Evolutionary conservation across 2,113 vertebrate species (phyloP), one percentile per base, ranked within the genome.

Genomic region (Reinhardtius hippoglossoides): DNA sequence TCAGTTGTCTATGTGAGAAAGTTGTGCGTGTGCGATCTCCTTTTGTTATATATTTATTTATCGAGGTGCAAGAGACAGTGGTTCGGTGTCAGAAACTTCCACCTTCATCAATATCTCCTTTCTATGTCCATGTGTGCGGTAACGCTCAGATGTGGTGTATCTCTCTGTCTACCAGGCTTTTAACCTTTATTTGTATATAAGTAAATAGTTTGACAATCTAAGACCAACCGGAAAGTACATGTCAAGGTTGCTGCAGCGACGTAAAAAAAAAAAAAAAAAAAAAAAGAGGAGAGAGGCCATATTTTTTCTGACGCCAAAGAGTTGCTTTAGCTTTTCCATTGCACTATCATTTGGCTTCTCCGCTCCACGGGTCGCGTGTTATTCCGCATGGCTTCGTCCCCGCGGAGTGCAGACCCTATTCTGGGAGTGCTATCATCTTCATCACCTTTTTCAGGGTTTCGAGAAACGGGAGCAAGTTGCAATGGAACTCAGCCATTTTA

Each of bases 231-330:
- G 95, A 94, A 95, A 90, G 74, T 85, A 94, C 94, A 94, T 91
- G 93, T 93, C 80, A 64, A 74, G 72, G 83, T 86, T 87, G 87
- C 85, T 64, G 16, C 59, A 74, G 85, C 81, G 83, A 91, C 89
- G 84, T 67, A 21, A 52, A 52, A 52, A 31, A 31, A 31, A 31
- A 21, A 52, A 52, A 52, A 31, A 31, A 31, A 31, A 31, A 54
- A 54, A 54, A 54, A 67, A 90, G 89, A 90, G 88, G 90, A 93
- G 92, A 93, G 84, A 91, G 88, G 93, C 94, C 94, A 94, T 95
- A 94, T 92, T 93, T 92, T 93, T 93, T 93, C 85, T 89, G 90
- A 95, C 93, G 90, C 95, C 95, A 95, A 95, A 95, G 95, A 95
- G 80, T 94, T 94, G 70, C 79, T 91, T 94, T 94, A 83, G 76